Evolutionary conservation across 2,888 invertebrate species (phyloP).

Genomic region (Gari tellinella): DNA sequence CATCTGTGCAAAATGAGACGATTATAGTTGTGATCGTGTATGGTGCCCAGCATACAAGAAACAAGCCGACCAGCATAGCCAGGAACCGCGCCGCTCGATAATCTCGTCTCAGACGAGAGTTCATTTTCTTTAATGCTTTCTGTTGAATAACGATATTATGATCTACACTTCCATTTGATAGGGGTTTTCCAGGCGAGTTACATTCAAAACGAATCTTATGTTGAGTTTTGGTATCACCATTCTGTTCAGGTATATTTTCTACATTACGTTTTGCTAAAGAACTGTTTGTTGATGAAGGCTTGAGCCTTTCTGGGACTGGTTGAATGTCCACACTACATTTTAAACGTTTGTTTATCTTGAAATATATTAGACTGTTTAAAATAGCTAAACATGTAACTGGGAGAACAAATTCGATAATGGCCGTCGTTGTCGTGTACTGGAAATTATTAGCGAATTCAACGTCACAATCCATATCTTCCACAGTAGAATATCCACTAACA

Average conservation of each 20-base stretch:
- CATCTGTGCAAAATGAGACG: slow-evolving; percentile 80
- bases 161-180: background rate
- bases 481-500: slow-evolving; percentile 45
- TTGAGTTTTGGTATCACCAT: background rate
- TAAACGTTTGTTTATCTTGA: slow-evolving; percentile 56
- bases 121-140: slow-evolving; percentile 3
- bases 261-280: background rate
- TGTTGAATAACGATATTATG: background rate
- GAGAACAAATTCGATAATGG: slow-evolving; percentile 66
- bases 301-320: background rate
- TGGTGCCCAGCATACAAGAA: slow-evolving; percentile 70
- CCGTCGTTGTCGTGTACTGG: slow-evolving; percentile 57
- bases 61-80: slow-evolving; percentile 63
- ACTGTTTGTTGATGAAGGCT: background rate
- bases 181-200: background rate
- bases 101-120: slow-evolving; percentile 38
- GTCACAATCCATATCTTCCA: slow-evolving; percentile 64
- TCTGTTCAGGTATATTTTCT: background rate
- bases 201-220: background rate
- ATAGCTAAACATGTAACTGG: slow-evolving; percentile 58
- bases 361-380: slow-evolving; percentile 63
- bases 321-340: background rate
- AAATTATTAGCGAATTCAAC: slow-evolving; percentile 63
- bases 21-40: slow-evolving; percentile 68
- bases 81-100: slow-evolving; percentile 62